phyloP scores from a whole-genome alignment of 2,888 invertebrate genomes.

The Perizoma affinitatum region DNA sequence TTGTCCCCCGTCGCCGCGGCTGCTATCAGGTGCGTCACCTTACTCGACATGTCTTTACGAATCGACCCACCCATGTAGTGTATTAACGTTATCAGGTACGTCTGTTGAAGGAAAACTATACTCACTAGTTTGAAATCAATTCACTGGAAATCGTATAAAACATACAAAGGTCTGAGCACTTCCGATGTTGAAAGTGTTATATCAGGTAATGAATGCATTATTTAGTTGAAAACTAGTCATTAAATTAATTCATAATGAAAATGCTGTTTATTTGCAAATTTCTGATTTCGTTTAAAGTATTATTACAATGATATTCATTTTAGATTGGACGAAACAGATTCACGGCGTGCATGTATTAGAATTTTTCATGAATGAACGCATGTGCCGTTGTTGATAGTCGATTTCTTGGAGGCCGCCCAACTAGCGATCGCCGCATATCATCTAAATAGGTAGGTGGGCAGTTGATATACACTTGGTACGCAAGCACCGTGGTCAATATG shows the following conservation, averaged over 20 bases:
- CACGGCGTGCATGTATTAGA: constrained; percentile 34
- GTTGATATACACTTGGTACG: constrained; percentile 8
- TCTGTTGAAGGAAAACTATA: constrained; percentile 78
- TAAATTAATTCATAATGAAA: constrained; percentile 5
- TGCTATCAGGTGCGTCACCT: constrained; percentile 97
- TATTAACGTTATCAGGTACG: constrained; percentile 93
- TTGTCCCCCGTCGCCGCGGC: constrained; percentile 95
- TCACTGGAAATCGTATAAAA: constrained; percentile 15
- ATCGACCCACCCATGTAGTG: constrained; percentile 99
- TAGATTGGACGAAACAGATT: constrained; percentile 26
- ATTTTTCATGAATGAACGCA: constrained; percentile 45
- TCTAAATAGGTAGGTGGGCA: constrained; percentile 34
- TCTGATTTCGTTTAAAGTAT: constrained; percentile 7
- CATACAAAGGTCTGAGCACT: neutral
- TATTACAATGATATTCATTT: constrained; percentile 21
- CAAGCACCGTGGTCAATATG: constrained; percentile 19
- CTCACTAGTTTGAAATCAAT: constrained; percentile 9
- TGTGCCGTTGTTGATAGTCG: constrained; percentile 41
- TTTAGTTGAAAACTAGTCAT: constrained; percentile 8
- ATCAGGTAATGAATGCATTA: neutral
- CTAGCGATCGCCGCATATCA: constrained; percentile 35
- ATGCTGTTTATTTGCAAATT: neutral
- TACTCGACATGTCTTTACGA: constrained; percentile 93
- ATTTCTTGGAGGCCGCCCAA: constrained; percentile 44
- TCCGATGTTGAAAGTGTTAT: constrained; percentile 10